Evolutionary conservation across 2,113 vertebrate species (phyloP).

Genomic region (Engystomops pustulosus): DNA sequence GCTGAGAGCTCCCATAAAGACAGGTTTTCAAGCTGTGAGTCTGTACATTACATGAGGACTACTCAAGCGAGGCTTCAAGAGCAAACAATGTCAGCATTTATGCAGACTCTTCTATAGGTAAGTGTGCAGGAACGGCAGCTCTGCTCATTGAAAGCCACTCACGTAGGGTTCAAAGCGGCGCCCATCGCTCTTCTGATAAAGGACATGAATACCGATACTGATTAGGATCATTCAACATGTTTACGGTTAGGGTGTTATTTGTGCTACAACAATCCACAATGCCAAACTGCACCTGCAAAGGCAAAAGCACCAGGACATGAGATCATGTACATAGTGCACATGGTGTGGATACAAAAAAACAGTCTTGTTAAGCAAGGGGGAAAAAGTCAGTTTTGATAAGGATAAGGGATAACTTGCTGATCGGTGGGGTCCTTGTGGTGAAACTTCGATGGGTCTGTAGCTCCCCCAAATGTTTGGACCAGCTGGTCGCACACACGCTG

Average conservation of each 20-base stretch:
- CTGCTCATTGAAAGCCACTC: not conserved
- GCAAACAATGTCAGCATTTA: slow-evolving; percentile 3
- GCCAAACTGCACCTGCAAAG: not conserved
- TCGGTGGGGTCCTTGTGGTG: too few relatives aligned
- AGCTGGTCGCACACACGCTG: too few relatives aligned
- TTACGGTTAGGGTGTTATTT: not conserved
- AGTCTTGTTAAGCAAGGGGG: too few relatives aligned
- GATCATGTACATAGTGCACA: too few relatives aligned
- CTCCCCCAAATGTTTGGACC: too few relatives aligned
- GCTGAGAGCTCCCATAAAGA: not conserved
- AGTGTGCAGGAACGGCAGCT: not conserved
- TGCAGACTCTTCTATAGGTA: not conserved
- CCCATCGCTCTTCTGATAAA: not conserved
- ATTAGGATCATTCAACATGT: not conserved
- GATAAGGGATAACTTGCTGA: too few relatives aligned
- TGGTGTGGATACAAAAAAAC: too few relatives aligned
- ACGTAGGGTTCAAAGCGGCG: not conserved
- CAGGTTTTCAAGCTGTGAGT: not conserved
- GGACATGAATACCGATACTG: not conserved
- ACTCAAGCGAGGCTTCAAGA: not conserved
- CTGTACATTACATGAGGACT: not conserved
- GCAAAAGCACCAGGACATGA: too few relatives aligned
- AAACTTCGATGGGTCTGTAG: too few relatives aligned
- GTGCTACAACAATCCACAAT: not conserved
- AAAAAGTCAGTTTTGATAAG: too few relatives aligned